Conservation (phyloP, 2,888 invertebrate genomes). For the Brachynemurus nebulosus region DNA sequence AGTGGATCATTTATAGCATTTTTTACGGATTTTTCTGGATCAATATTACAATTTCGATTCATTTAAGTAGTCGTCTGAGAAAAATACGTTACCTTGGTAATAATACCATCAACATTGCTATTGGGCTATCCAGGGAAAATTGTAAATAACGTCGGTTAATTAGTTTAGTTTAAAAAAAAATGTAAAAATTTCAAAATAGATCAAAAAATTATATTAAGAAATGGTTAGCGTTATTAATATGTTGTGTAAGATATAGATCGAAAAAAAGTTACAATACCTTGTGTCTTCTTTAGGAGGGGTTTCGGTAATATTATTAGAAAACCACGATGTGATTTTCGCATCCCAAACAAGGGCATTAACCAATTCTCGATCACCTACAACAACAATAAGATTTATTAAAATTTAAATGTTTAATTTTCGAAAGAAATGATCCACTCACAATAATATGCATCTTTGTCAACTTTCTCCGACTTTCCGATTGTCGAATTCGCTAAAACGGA, state of each 20-base stretch:
- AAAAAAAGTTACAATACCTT: too few species aligned
- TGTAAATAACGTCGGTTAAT: neutral
- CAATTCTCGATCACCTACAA: conserved; percentile 68
- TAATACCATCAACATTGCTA: conserved; percentile 86
- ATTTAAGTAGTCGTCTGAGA: neutral
- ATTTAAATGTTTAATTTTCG: too few species aligned
- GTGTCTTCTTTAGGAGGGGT: conserved; percentile 60
- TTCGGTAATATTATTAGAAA: conserved; percentile 60
- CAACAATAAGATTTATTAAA: neutral
- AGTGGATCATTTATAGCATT: too few species aligned
- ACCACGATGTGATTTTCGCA: conserved; percentile 77
- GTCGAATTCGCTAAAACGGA: conserved; percentile 38
- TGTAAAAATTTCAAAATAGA: neutral
- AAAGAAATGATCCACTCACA: conserved; percentile 8
- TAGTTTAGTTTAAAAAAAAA: conserved; percentile 1
- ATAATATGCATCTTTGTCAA: conserved; percentile 37
- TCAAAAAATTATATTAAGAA: too few species aligned
- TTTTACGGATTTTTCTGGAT: too few species aligned
- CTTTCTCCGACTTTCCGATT: conserved; percentile 35
- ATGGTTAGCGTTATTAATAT: too few species aligned
- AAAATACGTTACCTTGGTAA: conserved; percentile 75
- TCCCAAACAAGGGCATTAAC: conserved; percentile 78
- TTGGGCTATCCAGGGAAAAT: conserved; percentile 42
- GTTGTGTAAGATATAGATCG: too few species aligned
- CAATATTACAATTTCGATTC: neutral